These are phyloP conservation scores for Pleuronectes platessa DNA, from an alignment of 2,113 vertebrate genomes.

Conservation along the genomic window DNA sequence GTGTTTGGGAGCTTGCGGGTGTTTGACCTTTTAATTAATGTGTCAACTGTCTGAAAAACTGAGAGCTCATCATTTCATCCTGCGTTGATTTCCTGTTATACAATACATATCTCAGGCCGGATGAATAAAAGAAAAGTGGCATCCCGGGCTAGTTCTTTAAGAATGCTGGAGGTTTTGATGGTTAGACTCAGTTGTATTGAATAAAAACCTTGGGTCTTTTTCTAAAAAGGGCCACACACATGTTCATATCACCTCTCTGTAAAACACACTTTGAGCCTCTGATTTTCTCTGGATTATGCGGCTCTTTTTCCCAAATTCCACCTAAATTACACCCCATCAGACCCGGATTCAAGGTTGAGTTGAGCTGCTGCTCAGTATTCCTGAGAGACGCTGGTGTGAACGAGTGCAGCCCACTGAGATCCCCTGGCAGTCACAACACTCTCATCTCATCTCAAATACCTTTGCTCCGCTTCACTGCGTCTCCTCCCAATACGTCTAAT, in stretches of 20 bases:
- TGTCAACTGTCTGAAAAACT: not conserved
- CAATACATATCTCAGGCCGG: not conserved
- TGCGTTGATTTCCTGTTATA: not conserved
- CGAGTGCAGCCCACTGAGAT: conserved; percentile 37
- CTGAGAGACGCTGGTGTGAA: conserved; percentile 39
- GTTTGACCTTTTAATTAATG: not conserved
- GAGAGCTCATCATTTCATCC: conserved; percentile 5
- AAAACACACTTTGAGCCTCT: not conserved
- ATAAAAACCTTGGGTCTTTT: not conserved
- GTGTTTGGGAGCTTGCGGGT: conserved; percentile 1
- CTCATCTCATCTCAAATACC: conserved; percentile 67
- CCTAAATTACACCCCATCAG: conserved; percentile 21
- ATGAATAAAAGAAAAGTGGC: not conserved
- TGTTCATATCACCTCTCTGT: not conserved
- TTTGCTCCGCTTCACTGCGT: conserved; percentile 59
- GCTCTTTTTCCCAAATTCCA: conserved; percentile 38
- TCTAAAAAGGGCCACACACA: no score
- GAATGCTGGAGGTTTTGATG: not conserved
- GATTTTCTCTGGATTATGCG: conserved; percentile 6
- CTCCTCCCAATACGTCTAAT: conserved; percentile 56
- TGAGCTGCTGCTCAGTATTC: conserved; percentile 63
- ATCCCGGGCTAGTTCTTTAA: not conserved
- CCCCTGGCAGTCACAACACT: conserved; percentile 44
- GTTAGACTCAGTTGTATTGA: not conserved
- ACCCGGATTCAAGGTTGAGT: conserved; percentile 41